Percentiles rank a stretch among this genome's conserved stretches.
These are phyloP conservation scores for Embiotoca jacksoni DNA, from an alignment of 2,113 vertebrate species.

Conservation along the genomic window DNA sequence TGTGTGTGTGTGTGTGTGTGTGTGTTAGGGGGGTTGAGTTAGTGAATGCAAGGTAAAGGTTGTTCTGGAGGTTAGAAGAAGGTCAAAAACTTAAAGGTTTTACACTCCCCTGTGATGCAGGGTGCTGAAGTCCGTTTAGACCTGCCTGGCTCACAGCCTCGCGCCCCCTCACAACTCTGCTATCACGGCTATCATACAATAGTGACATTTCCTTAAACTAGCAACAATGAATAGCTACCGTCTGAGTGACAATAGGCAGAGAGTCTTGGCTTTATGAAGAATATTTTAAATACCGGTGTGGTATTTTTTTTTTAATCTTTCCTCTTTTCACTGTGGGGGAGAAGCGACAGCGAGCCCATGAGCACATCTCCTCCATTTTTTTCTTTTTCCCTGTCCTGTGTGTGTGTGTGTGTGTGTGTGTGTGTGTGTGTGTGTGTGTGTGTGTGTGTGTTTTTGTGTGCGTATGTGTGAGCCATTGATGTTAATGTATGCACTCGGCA, in stretches of 20 bases:
- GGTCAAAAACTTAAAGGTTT: conserved; percentile 60
- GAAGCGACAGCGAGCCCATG: conserved; percentile 62
- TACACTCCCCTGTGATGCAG: conserved; percentile 61
- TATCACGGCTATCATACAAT: conserved; percentile 88
- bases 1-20: conserved; percentile 16
- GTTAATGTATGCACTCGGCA: conserved; percentile 79
- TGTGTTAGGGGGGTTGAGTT: conserved; percentile 5
- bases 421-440: conserved; percentile 6
- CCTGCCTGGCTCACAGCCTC: conserved; percentile 68
- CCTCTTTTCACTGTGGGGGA: conserved; percentile 67
- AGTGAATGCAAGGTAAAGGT: conserved; percentile 75
- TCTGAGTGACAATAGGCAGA: conserved; percentile 79
- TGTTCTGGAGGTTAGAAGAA: conserved; percentile 29
- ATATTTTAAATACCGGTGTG: conserved; percentile 85
- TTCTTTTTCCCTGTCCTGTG: conserved; percentile 40
- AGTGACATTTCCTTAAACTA: conserved; percentile 97
- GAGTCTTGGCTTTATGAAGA: conserved; percentile 82
- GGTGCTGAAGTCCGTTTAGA: conserved; percentile 64
- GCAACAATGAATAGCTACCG: conserved; percentile 84
- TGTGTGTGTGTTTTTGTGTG: conserved; percentile 33
- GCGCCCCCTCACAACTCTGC: conserved; percentile 87
- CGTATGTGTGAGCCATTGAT: conserved; percentile 64
- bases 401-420: conserved; percentile 10
- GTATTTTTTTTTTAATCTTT: conserved; percentile 70
- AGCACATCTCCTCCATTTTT: conserved; percentile 57